Conservation (phyloP, 2,888 invertebrate species). For the Caenorhabditis imperialis region DNA sequence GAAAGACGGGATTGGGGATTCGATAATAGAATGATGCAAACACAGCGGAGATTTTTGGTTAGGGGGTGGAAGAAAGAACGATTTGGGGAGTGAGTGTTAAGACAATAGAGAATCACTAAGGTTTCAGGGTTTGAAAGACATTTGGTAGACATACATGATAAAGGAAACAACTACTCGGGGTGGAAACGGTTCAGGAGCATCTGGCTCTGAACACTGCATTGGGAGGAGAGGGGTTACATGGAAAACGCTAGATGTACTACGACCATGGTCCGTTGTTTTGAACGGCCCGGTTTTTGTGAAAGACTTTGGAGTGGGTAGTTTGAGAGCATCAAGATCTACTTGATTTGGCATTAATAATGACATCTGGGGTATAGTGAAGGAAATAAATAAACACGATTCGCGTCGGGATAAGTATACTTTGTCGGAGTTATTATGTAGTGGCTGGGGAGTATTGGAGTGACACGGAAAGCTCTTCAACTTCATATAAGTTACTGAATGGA, state of each 20-base stretch:
- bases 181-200: too few relatives aligned
- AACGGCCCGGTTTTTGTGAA: constrained; percentile 36
- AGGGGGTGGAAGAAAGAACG: constrained; percentile 27
- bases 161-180: constrained; percentile 22
- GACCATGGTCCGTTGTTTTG: constrained; percentile 19
- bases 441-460: neutral
- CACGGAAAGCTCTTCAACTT: neutral
- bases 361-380: neutral
- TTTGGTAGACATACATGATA: constrained; percentile 3
- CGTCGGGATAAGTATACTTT: neutral
- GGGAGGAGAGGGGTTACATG: neutral
- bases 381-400: constrained; percentile 13
- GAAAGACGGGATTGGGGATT: constrained; percentile 26
- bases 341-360: constrained; percentile 18
- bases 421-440: constrained; percentile 1
- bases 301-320: constrained; percentile 33
- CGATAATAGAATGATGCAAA: constrained; percentile 15
- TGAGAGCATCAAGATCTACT: constrained; percentile 28
- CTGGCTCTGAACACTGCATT: neutral
- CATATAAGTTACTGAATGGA: constrained; percentile 17
- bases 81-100: neutral
- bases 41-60: constrained; percentile 18
- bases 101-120: constrained; percentile 34
- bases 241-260: constrained; percentile 45
- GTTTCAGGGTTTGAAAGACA: constrained; percentile 32